Evolutionary conservation across 2,888 invertebrate genomes (phyloP).

Genomic region (Chrysolina haemoptera): DNA sequence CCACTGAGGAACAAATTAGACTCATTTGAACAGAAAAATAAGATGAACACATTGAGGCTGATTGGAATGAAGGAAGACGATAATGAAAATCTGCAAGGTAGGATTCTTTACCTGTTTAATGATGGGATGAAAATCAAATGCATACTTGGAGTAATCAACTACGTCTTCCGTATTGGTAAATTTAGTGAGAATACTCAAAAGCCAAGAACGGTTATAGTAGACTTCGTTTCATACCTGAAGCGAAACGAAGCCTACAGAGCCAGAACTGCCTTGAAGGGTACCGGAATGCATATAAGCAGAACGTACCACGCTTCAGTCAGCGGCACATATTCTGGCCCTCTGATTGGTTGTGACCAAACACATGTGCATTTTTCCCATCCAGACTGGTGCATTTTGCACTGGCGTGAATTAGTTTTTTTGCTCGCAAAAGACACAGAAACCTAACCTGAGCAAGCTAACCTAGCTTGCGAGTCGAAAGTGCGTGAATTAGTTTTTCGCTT

Average conservation of each 20-base stretch:
- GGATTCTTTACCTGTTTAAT: background rate
- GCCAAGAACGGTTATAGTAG: slow-evolving; percentile 8
- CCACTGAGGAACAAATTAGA: slow-evolving; percentile 2
- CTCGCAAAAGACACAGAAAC: too few species aligned
- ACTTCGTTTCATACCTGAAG: background rate
- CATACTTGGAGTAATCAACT: background rate
- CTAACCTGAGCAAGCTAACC: too few species aligned
- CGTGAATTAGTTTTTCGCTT: too few species aligned
- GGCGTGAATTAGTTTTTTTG: too few species aligned
- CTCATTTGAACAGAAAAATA: slow-evolving; percentile 5
- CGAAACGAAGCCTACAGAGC: background rate
- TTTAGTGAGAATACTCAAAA: slow-evolving; percentile 1
- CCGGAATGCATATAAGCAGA: too few species aligned
- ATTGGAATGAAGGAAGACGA: slow-evolving; percentile 13
- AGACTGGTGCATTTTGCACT: too few species aligned
- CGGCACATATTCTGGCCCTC: too few species aligned
- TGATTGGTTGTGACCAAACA: too few species aligned
- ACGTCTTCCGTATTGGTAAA: slow-evolving; percentile 10
- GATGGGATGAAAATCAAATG: slow-evolving; percentile 14
- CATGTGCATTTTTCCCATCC: too few species aligned
- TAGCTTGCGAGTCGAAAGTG: too few species aligned
- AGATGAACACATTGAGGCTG: slow-evolving; percentile 1
- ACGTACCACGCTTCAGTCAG: too few species aligned
- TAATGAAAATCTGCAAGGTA: slow-evolving; percentile 11
- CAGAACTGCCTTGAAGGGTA: slow-evolving; percentile 7